Base-by-base conservation (phyloP, 2,888 invertebrate species). In the Tubiluchus corallicola region DNA sequence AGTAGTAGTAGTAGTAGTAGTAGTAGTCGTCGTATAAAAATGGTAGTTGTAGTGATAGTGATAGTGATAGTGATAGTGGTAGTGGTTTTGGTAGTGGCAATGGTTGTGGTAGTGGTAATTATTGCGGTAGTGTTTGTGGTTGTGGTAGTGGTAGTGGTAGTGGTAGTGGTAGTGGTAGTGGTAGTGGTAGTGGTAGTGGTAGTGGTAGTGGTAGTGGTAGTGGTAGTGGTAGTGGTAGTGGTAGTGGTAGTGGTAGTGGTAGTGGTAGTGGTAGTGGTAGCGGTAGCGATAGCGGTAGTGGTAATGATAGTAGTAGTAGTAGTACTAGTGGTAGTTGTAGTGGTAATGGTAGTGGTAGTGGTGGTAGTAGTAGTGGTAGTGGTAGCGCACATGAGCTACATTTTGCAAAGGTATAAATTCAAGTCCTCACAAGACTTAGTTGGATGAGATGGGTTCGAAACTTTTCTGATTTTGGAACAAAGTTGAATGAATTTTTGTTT, bases 241-340 rank as follows among this genome's bases (percentile, higher is more conserved):
- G 41, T 21, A 13, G 21, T 21, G 16, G 41, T 21, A 16, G 41
- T 21, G 9, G 41, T 13, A 16, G 41, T 13, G 13, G 41, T 41
- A 21, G 21, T 13, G 13, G 41, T 21, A 41, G 21, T 41, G 16
- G 41, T 21, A 41, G 41, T 41, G 20, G 41, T 21, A 13, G 21
- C 13, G 20, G 21, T 41, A 41, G 21, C 20, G 13, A 21, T 16
- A 41, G 41, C 9, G 20, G 17, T 21, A 16, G 21, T 41, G 16
- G 41, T 41, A 21, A 15, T 41, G 16, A 21, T 41, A 21, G 21
- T 13, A 21, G 41, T 41, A 21, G 41, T 21, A 41, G 21, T 41
- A 41, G 41, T 21, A 21, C 21, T 41, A 41, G 41, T 41, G 41
- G 41, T 13, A 41, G 41, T 41, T 41, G 41, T 41, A 13, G 41